Evolutionary conservation across 53 echinoderm and acorn worm genomes (phyloP), one percentile per base, ranked within the genome.

Genomic region (Temnopleurus reevesii): DNA sequence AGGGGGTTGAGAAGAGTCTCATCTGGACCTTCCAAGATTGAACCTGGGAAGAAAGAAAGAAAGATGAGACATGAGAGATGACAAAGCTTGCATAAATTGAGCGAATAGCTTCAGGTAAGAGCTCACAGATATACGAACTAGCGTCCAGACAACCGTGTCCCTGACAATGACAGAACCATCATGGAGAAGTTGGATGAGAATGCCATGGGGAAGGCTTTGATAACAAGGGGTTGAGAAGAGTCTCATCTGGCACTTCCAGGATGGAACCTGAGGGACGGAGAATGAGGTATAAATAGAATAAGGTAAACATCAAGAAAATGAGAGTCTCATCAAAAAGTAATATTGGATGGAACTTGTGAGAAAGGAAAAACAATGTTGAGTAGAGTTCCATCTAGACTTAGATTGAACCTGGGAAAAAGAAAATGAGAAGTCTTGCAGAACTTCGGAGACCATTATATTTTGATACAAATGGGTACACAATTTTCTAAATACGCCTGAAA

Each of bases 81-180:
- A n/a, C n/a, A n/a, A n/a, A n/a, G n/a, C n/a, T n/a, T n/a, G n/a
- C n/a, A n/a, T n/a, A n/a, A n/a, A n/a, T n/a, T n/a, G n/a, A n/a
- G n/a, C n/a, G 84, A 21, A 96, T 92, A 8, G 96, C 96, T 53
- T 96, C 94, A 17, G 98, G 98, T 15, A 99, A 84, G 38, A 99
- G 94, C 60, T 96, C 99, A 66, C 99, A 98, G 89, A 96, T 91
- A n/a, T n/a, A 31, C 99, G 91, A 21, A 96, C 99, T 18, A 99
- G 77, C 8, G 99, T 96, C 99, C 99, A 99, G 49, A 96, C 99
- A 17, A 95, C 95, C 2, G 97, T 96, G 76, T 99, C 99, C 65
- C 95, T 66, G 12, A 95, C 93, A 45, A 95, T 90, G 21, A 95
- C 95, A 41, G 92, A 92, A 35, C 89, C 46, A 54, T 99, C 99